phyloP scores from a whole-genome alignment of 2,797 vertebrate species.

The Lutjanus argentimaculatus region DNA sequence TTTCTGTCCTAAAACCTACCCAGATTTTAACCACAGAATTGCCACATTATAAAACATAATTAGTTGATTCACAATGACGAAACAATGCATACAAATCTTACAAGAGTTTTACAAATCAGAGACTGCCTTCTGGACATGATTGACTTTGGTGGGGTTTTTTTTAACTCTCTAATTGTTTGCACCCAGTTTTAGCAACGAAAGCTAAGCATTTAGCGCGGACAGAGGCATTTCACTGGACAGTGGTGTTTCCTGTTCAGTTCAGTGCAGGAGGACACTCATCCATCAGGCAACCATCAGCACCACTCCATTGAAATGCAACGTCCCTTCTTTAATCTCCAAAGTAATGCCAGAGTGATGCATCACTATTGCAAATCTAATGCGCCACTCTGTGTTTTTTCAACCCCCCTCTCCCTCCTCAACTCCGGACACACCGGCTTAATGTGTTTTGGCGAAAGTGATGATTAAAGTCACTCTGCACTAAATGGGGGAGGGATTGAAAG shows the following conservation, averaged over 20 bases:
- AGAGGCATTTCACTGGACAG: neutral
- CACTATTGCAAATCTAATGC: conserved; percentile 86
- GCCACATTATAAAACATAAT: too few species aligned
- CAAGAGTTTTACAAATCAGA: too few species aligned
- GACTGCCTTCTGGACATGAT: too few species aligned
- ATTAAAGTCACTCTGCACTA: conserved; percentile 87
- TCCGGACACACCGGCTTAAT: conserved; percentile 86
- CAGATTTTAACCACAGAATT: too few species aligned
- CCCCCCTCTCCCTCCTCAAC: conserved; percentile 62
- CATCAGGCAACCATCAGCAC: conserved; percentile 73
- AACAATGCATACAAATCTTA: too few species aligned
- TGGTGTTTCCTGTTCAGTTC: conserved; percentile 42
- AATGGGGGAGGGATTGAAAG: conserved; percentile 77
- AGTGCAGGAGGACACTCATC: conserved; percentile 77
- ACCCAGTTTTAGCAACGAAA: too few species aligned
- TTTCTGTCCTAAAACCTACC: too few species aligned
- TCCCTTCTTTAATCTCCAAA: conserved; percentile 88
- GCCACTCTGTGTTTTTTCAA: conserved; percentile 75
- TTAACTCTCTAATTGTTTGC: too few species aligned
- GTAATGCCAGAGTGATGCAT: conserved; percentile 88
- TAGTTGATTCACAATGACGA: too few species aligned
- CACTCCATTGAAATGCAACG: conserved; percentile 82
- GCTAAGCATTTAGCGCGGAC: too few species aligned
- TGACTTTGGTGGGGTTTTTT: too few species aligned
- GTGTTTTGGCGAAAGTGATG: conserved; percentile 88